Base-by-base conservation (phyloP, 2,113 vertebrate genomes). In the Ramphastos sulfuratus region DNA sequence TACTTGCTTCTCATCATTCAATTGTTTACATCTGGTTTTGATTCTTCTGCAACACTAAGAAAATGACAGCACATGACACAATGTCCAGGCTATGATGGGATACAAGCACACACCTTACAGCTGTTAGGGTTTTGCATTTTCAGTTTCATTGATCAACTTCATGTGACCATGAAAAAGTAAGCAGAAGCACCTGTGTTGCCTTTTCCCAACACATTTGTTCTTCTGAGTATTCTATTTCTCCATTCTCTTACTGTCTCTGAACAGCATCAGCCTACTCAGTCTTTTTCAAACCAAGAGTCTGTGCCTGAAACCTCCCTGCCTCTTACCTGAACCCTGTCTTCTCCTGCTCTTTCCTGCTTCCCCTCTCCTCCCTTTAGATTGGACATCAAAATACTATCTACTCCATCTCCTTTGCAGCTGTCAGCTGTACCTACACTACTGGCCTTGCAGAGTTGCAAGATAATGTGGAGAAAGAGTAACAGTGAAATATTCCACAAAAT, bases 31-130 rank as follows among this genome's bases (percentile, higher is more conserved):
- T 56, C 67, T 71, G 10, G 58, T 89, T 94, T 52, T 33, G 56
- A 60, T 67, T 67, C 72, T 93, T 92, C 79, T 80, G 60, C 42
- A 93, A 83, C n/a, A 56, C 44, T 85, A 72, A 64, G 82, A 85
- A 56, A 85, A 89, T 30, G 75, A 75, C 31, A 85, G 37, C 46
- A 54, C 0, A 4, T 42, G 69, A 85, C 3, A 2, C n/a, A 42
- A 67, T 77, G 85, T 73, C 64, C 52, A 83, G 60, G n/a, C 18
- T 85, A 12, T 31, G 42, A 85, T 52, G 52, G 66, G 27, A 30
- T 63, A 73, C 46, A 85, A 82, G 39, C 82, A 20, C 44, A 73
- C 14, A 82, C n/a, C 30, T 89, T 82, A 56, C 15, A 31, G 16
- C 15, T 73, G 50, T 48, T 76, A 25, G 0, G 4, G 2, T 56